Base-by-base conservation (phyloP, 2,113 vertebrate genomes). In the Mus musculus region DNA sequence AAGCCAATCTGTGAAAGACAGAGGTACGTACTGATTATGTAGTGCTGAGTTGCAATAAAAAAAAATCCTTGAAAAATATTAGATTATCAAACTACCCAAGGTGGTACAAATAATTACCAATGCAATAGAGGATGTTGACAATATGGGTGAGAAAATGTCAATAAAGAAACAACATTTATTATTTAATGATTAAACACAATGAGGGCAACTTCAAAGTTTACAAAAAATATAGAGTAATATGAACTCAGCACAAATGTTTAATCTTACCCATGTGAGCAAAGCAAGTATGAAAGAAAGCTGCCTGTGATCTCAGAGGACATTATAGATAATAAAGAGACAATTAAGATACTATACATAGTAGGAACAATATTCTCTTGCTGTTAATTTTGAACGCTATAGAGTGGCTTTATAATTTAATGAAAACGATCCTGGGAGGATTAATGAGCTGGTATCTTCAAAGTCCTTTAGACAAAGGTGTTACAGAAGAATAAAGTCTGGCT, bases 361-460 rank as follows among this genome's bases (percentile, higher is more conserved):
- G 63, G 91, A 93, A 93, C 13, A 89, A 67, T 69, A 88, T 78
- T 94, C 59, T 76, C 90, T 94, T 89, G 11, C 26, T 85, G 4
- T 65, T 85, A 71, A 92, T 86, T 95, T 96, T 93, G 33, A 97
- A 85, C 89, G 46, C 11, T 86, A 4, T 46, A 87, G 54, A 54
- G 30, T 69, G 13, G 96, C 78, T 97, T 95, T 61, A 93, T 93
- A 91, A 96, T 87, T 93, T 95, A 96, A 93, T 96, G 67, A 90
- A 88, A n/a, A 93, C 91, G 77, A 91, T 20, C 3, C 56, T 36
- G 0, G 73, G 59, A 95, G 69, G 49, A 93, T 94, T 96, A 95
- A 93, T 80, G 82, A 96, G 63, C 72, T 22, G 85, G 1, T 67
- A 19, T 84, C 92, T 97, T 91, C 54, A 95, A 96, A 89, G 78